Evolutionary conservation across 2,113 vertebrate species (phyloP), one percentile per base, ranked within the genome.

Genomic region (Megaceryle maxima): DNA sequence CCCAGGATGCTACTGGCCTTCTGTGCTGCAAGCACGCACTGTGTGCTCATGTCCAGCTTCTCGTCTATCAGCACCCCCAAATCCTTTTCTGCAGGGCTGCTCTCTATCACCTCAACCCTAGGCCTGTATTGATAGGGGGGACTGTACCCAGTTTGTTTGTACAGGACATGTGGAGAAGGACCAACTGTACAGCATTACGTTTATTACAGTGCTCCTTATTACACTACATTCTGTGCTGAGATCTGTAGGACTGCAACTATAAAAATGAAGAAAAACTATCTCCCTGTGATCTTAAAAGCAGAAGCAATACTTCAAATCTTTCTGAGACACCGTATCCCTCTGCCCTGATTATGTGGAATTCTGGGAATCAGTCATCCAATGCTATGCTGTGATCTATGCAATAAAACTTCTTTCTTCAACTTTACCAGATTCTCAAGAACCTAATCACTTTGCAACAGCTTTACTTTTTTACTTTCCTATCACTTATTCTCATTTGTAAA

Each of bases 271-370:
- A n/a, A 55, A 68, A 92, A 6, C 33, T 33, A 25, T 35, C 9
- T 64, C 66, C 29, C 10, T 35, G 15, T 39, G 37, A 39, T 57
- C 20, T 21, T 73, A 43, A 83, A 67, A 76, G 26, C 31, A 74
- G 51, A 62, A 94, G 5, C 4, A 48, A 6, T 60, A 29, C 16
- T 88, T 75, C 25, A 51, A 13, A 48, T 68, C 13, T 41, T 79
- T 83, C 37, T 83, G 63, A 88, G 33, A n/a, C 48, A 56, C 5
- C 18, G 29, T 46, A 4, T 8, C 10, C 10, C 13, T 33, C 10
- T 43, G 29, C 1, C 37, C 11, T 4, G 3, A 14, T 51, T 31
- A n/a, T 0, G 1, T 11, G 10, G n/a, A 74, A 69, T 50, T 53
- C 29, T 83, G 28, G 20, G 37, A 66, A 51, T 74, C 44, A 24